A percentile compares a stretch with the other conserved stretches of the same genome.
Evolutionary conservation across 1,140 invertebrate species (phyloP).

Genomic region (Psix sp.): DNA sequence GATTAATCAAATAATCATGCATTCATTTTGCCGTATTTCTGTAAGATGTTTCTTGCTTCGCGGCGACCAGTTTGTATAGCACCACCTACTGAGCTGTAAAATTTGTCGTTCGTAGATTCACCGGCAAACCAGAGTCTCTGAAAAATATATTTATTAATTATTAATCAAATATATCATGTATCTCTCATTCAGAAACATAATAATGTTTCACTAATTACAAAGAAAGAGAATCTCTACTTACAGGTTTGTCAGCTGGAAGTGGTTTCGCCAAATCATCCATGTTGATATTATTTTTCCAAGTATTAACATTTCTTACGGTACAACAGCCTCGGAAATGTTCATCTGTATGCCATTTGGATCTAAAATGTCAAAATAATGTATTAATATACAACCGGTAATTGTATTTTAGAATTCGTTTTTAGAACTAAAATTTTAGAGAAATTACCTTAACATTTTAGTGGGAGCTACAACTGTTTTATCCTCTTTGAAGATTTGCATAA

Average conservation of each 20-base stretch:
- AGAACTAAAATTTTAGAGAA: conserved; percentile 41
- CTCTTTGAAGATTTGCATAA: conserved; percentile 73
- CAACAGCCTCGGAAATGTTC: conserved; percentile 83
- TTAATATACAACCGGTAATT: no score
- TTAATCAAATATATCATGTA: not conserved
- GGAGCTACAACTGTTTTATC: conserved; percentile 76
- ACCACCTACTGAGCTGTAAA: conserved; percentile 21
- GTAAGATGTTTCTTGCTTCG: conserved; percentile 31
- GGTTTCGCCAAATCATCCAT: conserved; percentile 5
- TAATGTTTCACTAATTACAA: no score
- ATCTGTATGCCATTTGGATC: conserved; percentile 83
- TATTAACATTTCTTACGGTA: conserved; percentile 79
- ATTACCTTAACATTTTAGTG: conserved; percentile 66
- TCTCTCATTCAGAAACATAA: not conserved
- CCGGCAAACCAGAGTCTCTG: conserved; percentile 46
- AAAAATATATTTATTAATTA: not conserved
- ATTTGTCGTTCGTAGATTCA: conserved; percentile 14
- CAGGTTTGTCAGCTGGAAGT: conserved; percentile 27
- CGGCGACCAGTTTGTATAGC: conserved; percentile 41
- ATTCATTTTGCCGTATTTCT: conserved; percentile 41
- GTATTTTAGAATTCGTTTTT: conserved; percentile 59
- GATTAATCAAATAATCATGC: no score
- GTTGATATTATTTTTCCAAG: conserved; percentile 13
- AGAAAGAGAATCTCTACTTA: conserved; percentile 12
- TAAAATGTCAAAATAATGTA: conserved; percentile 62